These are phyloP conservation scores for Chelonia mydas DNA, from an alignment of 2,797 vertebrate species.

Conservation along the genomic window DNA sequence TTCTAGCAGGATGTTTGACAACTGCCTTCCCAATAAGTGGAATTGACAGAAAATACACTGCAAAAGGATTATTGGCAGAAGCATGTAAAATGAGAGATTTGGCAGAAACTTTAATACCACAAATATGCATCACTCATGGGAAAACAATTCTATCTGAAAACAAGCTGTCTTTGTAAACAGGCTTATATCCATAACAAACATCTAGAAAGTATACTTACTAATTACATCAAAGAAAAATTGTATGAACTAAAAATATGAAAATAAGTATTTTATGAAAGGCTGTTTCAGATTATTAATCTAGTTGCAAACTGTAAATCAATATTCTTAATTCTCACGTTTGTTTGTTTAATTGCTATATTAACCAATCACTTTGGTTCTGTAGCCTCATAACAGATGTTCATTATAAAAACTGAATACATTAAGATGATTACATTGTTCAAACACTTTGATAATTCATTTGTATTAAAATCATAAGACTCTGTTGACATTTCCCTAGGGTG, in stretches of 20 bases:
- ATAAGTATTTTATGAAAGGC: not conserved
- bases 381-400: constrained; percentile 64
- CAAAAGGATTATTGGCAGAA: constrained; percentile 57
- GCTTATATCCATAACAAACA: constrained; percentile 42
- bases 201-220: not conserved
- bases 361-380: constrained; percentile 55
- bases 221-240: not conserved
- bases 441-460: constrained; percentile 77
- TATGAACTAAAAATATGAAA: not conserved
- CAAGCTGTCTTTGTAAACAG: constrained; percentile 63
- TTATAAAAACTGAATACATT: constrained; percentile 72
- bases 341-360: constrained; percentile 64
- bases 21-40: constrained; percentile 59
- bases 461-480: constrained; percentile 74
- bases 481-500: constrained; percentile 79
- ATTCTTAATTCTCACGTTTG: constrained; percentile 43
- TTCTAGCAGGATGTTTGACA: constrained; percentile 63
- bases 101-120: constrained; percentile 61
- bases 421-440: constrained; percentile 74
- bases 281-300: not conserved
- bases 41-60: constrained; percentile 63
- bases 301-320: not conserved
- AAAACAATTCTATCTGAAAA: constrained; percentile 44
- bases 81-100: constrained; percentile 54
- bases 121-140: constrained; percentile 54